phyloP scores from a whole-genome alignment of 2,888 invertebrate species.

The Schizaphis graminum region DNA sequence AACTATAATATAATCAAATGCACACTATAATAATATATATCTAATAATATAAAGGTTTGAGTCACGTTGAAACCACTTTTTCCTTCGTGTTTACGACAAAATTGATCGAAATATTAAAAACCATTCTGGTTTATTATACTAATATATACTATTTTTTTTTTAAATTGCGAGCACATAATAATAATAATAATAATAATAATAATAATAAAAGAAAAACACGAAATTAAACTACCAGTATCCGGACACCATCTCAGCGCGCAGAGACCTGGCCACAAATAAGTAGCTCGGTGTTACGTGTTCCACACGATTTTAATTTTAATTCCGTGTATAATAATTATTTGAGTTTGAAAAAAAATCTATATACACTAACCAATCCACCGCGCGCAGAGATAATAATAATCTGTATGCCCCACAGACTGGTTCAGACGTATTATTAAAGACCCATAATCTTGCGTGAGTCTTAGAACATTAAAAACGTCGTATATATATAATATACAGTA shows the following conservation, averaged over 20 bases:
- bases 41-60: slow-evolving; percentile 38
- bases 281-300: slow-evolving; percentile 59
- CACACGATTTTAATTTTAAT: slow-evolving; percentile 62
- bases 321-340: slow-evolving; percentile 51
- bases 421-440: slow-evolving; percentile 65
- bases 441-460: slow-evolving; percentile 60
- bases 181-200: slow-evolving; percentile 51
- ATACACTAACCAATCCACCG: slow-evolving; percentile 46
- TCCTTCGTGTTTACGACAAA: slow-evolving; percentile 58
- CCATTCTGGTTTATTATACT: slow-evolving; percentile 52
- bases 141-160: slow-evolving; percentile 51
- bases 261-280: slow-evolving; percentile 52
- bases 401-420: slow-evolving; percentile 56
- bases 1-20: slow-evolving; percentile 39
- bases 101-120: slow-evolving; percentile 59
- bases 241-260: slow-evolving; percentile 36
- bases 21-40: not conserved
- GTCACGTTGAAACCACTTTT: slow-evolving; percentile 53
- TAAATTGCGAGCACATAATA: slow-evolving; percentile 59
- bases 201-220: slow-evolving; percentile 38
- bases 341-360: slow-evolving; percentile 39
- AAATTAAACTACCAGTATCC: slow-evolving; percentile 49
- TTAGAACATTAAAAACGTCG: slow-evolving; percentile 40
- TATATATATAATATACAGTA: not conserved
- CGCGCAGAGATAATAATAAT: slow-evolving; percentile 58